Conservation (phyloP, 2,888 invertebrate genomes). For the Ectemnius cavifrons region DNA sequence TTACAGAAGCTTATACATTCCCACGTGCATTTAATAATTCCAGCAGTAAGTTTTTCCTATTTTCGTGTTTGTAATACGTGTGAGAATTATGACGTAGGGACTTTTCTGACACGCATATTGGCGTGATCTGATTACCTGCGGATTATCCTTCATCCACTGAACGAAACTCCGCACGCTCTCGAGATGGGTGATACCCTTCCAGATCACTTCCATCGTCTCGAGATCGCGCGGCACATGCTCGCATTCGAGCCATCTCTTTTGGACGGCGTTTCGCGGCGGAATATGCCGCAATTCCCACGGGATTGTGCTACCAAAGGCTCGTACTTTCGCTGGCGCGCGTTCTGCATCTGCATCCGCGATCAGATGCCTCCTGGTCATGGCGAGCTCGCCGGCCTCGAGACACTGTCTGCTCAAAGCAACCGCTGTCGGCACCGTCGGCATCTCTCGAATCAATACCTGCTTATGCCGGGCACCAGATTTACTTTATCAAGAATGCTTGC, state of each 20-base stretch:
- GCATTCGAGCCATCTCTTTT: slow-evolving; percentile 80
- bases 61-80: too few species aligned
- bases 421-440: slow-evolving; percentile 81
- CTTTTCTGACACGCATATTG: too few species aligned
- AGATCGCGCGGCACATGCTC: slow-evolving; percentile 81
- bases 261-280: slow-evolving; percentile 80
- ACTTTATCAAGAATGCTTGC: too few species aligned
- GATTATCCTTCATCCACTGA: slow-evolving; percentile 63
- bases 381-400: slow-evolving; percentile 79
- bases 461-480: neutral
- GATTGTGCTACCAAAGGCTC: slow-evolving; percentile 80
- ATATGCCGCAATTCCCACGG: slow-evolving; percentile 79
- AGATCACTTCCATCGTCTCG: slow-evolving; percentile 82
- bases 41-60: too few species aligned
- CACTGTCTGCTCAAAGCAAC: slow-evolving; percentile 79
- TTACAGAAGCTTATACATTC: too few species aligned
- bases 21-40: too few species aligned
- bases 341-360: slow-evolving; percentile 79
- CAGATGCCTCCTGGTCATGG: slow-evolving; percentile 79
- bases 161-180: slow-evolving; percentile 68
- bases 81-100: too few species aligned
- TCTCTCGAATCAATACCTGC: slow-evolving; percentile 80
- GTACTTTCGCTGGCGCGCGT: slow-evolving; percentile 77
- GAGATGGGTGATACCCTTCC: slow-evolving; percentile 82
- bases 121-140: slow-evolving; percentile 42